Evolutionary conservation across 2,888 invertebrate species (phyloP), one percentile per base, ranked within the genome.

Genomic region (Athrips mouffetella): DNA sequence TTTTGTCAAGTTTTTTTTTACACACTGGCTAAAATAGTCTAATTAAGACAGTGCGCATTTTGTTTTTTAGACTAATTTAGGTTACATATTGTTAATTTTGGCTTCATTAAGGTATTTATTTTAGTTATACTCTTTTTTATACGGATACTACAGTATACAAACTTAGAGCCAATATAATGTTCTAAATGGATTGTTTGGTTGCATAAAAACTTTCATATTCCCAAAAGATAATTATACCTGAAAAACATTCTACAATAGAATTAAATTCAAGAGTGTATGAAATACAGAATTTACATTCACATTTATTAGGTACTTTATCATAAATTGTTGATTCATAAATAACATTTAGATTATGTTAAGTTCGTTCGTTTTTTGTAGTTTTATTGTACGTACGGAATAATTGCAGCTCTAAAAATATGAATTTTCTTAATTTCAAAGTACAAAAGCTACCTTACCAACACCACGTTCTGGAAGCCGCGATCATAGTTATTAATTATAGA

Each of bases 131-230:
- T 85, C 74, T 77, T 75, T n/a, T n/a, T 79, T 73, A 74, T 78
- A 79, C 76, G 87, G 87, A 88, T 88, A 88, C 87, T 78, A 70
- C 77, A 80, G 87, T 88, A 88, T 88, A 87, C 87, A 88, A 73
- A 57, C 23, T 62, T 63, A 65, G 69, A 63, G 69, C 67, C 63
- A 62, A 54, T 57, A 63, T 54, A 62, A 60, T 63, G 58, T 60
- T 62, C 61, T 63, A 55, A 61, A 55, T 65, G 59, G 59, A 55
- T 62, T 65, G 29, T 42, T 42, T 25, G 13, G 15, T 35, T 10
- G n/a, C 37, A 37, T 35, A 18, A 21, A 21, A 15, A 16, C 18
- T 18, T 35, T 35, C n/a, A 35, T 5, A 35, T 35, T 13, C n/a
- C 21, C n/a, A 21, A 5, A 16, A 37, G 18, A 37, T 11, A 35